phyloP scores from a whole-genome alignment of 2,888 invertebrate genomes.

The Formica aserva region DNA sequence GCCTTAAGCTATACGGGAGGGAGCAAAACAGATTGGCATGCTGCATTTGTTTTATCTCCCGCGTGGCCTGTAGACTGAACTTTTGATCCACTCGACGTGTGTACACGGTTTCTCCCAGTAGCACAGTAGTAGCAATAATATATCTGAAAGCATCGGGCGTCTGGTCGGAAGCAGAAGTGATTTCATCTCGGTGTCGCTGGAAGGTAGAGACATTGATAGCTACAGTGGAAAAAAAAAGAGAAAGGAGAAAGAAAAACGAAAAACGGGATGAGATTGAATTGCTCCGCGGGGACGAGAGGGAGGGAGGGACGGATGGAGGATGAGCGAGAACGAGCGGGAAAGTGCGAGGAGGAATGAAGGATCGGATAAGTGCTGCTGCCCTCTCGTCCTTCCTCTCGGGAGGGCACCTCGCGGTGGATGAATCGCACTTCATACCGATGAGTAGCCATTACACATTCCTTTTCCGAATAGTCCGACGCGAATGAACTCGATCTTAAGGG shows the following conservation, averaged over 20 bases:
- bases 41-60: slow-evolving; percentile 20
- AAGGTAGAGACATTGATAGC: slow-evolving; percentile 70
- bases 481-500: slow-evolving; percentile 40
- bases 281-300: slow-evolving; percentile 72
- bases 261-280: slow-evolving; percentile 79
- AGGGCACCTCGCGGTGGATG: slow-evolving; percentile 62
- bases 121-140: slow-evolving; percentile 32
- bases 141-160: slow-evolving; percentile 36
- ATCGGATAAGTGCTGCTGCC: slow-evolving; percentile 67
- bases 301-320: slow-evolving; percentile 7
- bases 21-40: slow-evolving; percentile 15
- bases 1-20: neutral
- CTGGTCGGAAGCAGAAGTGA: slow-evolving; percentile 46
- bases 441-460: slow-evolving; percentile 67
- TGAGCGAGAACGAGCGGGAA: slow-evolving; percentile 46
- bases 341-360: slow-evolving; percentile 63
- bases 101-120: neutral
- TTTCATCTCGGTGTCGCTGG: slow-evolving; percentile 59
- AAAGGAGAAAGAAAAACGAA: slow-evolving; percentile 33
- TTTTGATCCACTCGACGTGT: slow-evolving; percentile 37
- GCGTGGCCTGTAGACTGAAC: slow-evolving; percentile 15
- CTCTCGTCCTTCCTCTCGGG: slow-evolving; percentile 54
- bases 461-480: slow-evolving; percentile 52
- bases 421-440: slow-evolving; percentile 69
- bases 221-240: slow-evolving; percentile 24